Evolutionary conservation across 37 sponge, comb jelly and placozoan genomes (phyloP), one percentile per base, ranked within the genome.

Genomic region (Cliona cf. orientalis): DNA sequence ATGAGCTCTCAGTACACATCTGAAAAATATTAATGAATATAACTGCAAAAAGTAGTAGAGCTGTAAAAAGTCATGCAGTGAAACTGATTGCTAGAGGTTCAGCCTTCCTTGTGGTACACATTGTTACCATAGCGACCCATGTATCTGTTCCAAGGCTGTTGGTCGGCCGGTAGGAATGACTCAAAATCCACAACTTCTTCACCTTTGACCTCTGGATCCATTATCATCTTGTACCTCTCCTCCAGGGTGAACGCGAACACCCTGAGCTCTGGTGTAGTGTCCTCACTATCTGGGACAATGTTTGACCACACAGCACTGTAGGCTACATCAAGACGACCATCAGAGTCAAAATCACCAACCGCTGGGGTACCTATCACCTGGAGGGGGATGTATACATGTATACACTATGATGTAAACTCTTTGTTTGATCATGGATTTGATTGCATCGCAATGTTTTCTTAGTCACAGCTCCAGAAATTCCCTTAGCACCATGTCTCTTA

Each of bases 141-240:
- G 74, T 86, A 93, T 38, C 66, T 70, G 22, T 78, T 78, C 93
- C 93, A 93, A 1, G 90, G 89, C 45, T 93, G 93, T 38, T 85
- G 46, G 17, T 1, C 46, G 43, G 37, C 17, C 5, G 89, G 82
- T 14, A 84, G 67, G 36, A 87, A 93, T 26, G 23, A 26, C 26
- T 35, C 33, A 25, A 84, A 84, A 44, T 93, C 82, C 11, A 91
- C 66, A 5, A 59, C 25, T n/a, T n/a, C n/a, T n/a, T n/a, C n/a
- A n/a, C n/a, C n/a, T n/a, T n/a, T n/a, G 2, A 19, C 53, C 34
- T 62, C 69, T 7, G 39, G 41, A 4, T 77, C 90, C 40, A 74
- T 71, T 21, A 63, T 62, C 46, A 78, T 60, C 58, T 42, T 56
- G 21, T 79, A 61, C 11, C 73, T 41, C 0, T 83, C 75, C 59